Evolutionary conservation across 2,113 vertebrate species (phyloP).

Genomic region (Myrmecophaga tridactyla): DNA sequence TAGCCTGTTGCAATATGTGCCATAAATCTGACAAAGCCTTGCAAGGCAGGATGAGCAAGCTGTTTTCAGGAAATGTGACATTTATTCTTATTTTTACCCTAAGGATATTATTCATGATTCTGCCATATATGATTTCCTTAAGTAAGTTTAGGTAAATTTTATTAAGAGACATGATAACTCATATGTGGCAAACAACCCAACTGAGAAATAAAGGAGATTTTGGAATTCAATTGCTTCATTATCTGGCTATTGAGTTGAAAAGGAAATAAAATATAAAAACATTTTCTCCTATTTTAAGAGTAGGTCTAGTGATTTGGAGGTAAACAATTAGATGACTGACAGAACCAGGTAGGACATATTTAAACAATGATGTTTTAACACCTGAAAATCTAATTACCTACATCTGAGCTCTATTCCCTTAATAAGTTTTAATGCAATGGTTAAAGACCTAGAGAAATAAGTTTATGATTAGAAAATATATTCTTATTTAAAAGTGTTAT

Average conservation of each 20-base stretch:
- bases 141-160: conserved; percentile 30
- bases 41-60: rapidly evolving
- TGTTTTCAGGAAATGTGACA: background rate
- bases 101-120: background rate
- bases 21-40: background rate
- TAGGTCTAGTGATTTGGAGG: background rate
- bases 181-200: background rate
- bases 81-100: background rate
- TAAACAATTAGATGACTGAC: background rate
- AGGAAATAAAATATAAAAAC: background rate
- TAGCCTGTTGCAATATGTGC: background rate
- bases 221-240: conserved; percentile 15
- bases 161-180: background rate
- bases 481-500: background rate
- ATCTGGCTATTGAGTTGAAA: background rate
- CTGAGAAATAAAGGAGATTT: conserved; percentile 30
- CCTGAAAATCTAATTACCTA: background rate
- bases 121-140: background rate
- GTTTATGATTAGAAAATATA: background rate
- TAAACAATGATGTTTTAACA: background rate
- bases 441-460: background rate
- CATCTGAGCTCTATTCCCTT: background rate
- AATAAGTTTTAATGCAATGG: background rate
- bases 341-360: background rate
- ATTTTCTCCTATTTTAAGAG: background rate